These are phyloP conservation scores for Habroteleia sp. DNA, from an alignment of 2,888 invertebrate species.

Conservation along the genomic window DNA sequence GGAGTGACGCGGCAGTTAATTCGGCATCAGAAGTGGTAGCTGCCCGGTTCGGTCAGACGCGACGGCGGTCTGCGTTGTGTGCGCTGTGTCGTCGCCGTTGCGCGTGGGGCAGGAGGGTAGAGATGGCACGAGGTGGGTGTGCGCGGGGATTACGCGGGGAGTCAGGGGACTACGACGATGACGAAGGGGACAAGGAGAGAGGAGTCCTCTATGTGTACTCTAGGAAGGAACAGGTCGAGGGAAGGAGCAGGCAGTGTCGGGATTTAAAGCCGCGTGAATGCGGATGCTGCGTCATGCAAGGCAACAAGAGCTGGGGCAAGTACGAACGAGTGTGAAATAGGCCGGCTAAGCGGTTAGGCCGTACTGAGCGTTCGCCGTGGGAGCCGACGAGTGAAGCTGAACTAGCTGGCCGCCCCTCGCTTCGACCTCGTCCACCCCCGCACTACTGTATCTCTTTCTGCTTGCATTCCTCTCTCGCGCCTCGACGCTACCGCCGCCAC, in stretches of 20 bases:
- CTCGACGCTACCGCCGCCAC: constrained; percentile 52
- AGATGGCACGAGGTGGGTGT: constrained; percentile 4
- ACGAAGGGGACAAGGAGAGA: constrained; percentile 14
- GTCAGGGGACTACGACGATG: constrained; percentile 28
- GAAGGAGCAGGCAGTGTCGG: constrained; percentile 38
- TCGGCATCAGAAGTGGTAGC: constrained; percentile 58
- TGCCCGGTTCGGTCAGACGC: constrained; percentile 59
- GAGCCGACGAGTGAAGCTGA: constrained; percentile 69
- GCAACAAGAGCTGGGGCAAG: constrained; percentile 16
- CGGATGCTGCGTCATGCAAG: constrained; percentile 60
- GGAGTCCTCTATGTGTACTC: constrained; percentile 17
- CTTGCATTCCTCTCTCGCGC: constrained; percentile 62
- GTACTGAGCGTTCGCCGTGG: constrained; percentile 76
- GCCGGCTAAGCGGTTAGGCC: constrained; percentile 80
- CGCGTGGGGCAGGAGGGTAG: constrained; percentile 18
- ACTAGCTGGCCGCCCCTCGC: constrained; percentile 68
- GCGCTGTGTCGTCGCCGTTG: constrained; percentile 33
- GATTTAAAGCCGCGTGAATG: constrained; percentile 51
- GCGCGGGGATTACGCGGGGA: constrained; percentile 15
- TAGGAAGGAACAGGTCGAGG: constrained; percentile 40
- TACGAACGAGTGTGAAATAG: constrained; percentile 73
- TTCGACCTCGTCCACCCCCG: constrained; percentile 65
- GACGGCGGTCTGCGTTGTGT: constrained; percentile 41
- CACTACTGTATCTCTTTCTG: constrained; percentile 64
- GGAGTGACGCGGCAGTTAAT: constrained; percentile 47